Evolutionary conservation across 2,797 vertebrate genomes (phyloP), one percentile per base, ranked within the genome.

Genomic region (Bovichtus variegatus): DNA sequence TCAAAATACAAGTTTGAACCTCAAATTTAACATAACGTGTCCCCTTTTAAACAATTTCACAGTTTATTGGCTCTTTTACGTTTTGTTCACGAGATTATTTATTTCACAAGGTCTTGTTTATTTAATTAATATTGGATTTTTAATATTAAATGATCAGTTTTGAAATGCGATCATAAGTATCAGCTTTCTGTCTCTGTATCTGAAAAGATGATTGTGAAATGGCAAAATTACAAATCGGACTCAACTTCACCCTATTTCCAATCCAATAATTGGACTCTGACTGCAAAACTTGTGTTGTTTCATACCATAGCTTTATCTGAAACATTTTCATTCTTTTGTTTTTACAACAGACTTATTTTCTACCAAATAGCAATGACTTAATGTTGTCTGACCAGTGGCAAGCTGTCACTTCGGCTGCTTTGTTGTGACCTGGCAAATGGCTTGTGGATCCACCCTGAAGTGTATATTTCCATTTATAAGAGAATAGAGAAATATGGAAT

Each of bases 401-500:
- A 12, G 15, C 53, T 77, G 74, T 71, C 49, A 67, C 60, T 78
- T 51, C 6, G 34, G 59, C 67, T 72, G 70, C 41, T 77, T 78
- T 82, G 63, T 80, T 71, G 50, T 82, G 64, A 77, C 75, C 67
- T 64, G 60, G 47, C 25, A 67, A 65, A 71, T 11, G 31, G 38
- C 83, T 68, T 40, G 62, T 82, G 77, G 78, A 74, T 81, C 76
- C 76, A 85, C 77, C 75, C 72, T 74, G 50, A 86, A 74, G 65
- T 92, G 86, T 91, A 86, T 80, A 88, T 87, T 92, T 83, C 78
- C 79, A 71, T 88, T 89, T 76, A 72, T 82, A 63, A 78, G 82
- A 80, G 57, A 79, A 78, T 75, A 62, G 50, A 62, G 58, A 74
- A 62, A 59, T 50, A 43, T 62, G 70, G 63, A 78, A 60, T 46